These are phyloP conservation scores for Xestia ashworthii DNA, from an alignment of 2,888 invertebrate species.

Conservation along the genomic window DNA sequence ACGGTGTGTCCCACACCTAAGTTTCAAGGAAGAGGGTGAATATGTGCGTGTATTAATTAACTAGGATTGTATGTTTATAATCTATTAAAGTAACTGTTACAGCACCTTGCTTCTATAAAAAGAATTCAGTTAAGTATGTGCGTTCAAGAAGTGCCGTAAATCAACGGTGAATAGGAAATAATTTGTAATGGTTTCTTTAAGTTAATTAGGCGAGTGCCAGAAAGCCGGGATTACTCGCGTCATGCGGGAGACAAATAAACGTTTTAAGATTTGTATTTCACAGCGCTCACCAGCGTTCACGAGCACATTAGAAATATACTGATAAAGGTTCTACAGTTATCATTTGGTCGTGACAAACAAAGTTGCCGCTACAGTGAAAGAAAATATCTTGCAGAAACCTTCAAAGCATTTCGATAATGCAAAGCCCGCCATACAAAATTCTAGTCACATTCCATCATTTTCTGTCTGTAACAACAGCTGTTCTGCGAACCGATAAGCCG, in stretches of 20 bases:
- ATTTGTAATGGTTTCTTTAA: constrained; percentile 35
- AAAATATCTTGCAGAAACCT: neutral
- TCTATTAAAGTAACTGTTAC: constrained; percentile 42
- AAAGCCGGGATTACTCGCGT: constrained; percentile 25
- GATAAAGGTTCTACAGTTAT: neutral
- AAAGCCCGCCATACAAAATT: neutral
- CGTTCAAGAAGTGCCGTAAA: constrained; percentile 28
- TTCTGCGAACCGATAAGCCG: constrained; percentile 11
- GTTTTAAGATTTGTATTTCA: constrained; percentile 18
- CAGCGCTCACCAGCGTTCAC: no score
- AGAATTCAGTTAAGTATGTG: constrained; percentile 11
- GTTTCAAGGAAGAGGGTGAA: neutral
- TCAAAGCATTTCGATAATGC: neutral
- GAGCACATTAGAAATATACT: neutral
- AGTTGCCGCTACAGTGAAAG: neutral
- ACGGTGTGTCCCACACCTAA: neutral
- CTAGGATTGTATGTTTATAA: constrained; percentile 36
- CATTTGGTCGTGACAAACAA: neutral
- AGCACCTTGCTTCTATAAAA: constrained; percentile 31
- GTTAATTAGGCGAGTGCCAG: constrained; percentile 29
- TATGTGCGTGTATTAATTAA: constrained; percentile 44
- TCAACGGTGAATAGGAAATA: constrained; percentile 27
- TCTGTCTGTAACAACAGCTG: constrained; percentile 41
- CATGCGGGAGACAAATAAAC: constrained; percentile 8
- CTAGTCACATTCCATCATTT: constrained; percentile 22